These are phyloP conservation scores for Lapara coniferarum DNA, from an alignment of 2,888 invertebrate genomes.

Conservation along the genomic window DNA sequence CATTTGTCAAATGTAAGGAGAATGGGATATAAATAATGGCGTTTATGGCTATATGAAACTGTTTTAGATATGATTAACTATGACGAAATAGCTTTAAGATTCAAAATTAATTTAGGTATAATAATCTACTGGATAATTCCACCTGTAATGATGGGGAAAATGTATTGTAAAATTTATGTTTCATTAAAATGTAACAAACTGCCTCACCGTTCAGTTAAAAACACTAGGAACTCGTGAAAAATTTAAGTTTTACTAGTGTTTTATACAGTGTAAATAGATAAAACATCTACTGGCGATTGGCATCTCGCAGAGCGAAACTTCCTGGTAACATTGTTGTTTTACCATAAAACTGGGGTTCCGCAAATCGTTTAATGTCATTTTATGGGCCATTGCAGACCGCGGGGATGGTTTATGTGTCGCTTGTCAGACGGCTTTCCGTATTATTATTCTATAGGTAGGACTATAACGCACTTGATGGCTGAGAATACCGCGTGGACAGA, in stretches of 20 bases:
- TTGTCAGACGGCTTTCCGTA: slow-evolving; percentile 59
- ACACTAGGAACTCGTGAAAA: neutral
- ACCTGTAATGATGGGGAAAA: no score
- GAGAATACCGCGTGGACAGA: slow-evolving; percentile 2
- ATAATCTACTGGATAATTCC: no score
- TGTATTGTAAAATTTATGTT: no score
- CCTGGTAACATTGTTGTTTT: slow-evolving; percentile 64
- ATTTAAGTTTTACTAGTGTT: slow-evolving; percentile 7
- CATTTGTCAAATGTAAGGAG: slow-evolving; percentile 26
- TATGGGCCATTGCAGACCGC: slow-evolving; percentile 69
- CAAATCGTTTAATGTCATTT: slow-evolving; percentile 72
- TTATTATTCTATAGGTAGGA: slow-evolving; percentile 41
- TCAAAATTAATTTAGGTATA: no score
- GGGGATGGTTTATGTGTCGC: slow-evolving; percentile 59
- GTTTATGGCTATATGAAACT: neutral
- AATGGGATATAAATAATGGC: neutral
- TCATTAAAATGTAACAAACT: neutral
- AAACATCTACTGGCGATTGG: slow-evolving; percentile 31
- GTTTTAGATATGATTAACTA: neutral
- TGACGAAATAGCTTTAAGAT: no score
- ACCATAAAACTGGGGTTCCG: slow-evolving; percentile 62
- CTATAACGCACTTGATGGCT: slow-evolving; percentile 15
- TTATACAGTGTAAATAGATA: slow-evolving; percentile 25
- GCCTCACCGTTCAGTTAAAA: neutral
- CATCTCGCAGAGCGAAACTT: slow-evolving; percentile 33